Conservation (phyloP, 92 coral and sea anemone genomes). For the Palythoa grandiflora region DNA sequence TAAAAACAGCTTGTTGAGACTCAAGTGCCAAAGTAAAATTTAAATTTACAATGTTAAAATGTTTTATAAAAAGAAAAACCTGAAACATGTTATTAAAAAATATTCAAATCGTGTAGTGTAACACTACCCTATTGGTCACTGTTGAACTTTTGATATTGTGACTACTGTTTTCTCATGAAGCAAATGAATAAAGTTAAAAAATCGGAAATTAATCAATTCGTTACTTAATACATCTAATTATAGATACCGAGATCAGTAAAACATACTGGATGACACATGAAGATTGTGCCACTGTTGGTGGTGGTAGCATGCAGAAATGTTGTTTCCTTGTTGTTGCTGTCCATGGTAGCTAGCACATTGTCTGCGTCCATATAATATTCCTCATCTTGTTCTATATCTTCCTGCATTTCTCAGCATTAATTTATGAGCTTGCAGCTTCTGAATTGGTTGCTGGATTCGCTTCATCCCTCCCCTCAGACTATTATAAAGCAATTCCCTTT, state of each 20-base stretch:
- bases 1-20: too few species aligned
- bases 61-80: too few species aligned
- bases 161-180: not conserved
- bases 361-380: not conserved
- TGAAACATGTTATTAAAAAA: too few species aligned
- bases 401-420: not conserved
- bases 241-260: not conserved
- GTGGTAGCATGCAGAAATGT: constrained; percentile 9
- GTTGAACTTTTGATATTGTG: not conserved
- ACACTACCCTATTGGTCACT: too few species aligned
- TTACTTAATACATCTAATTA: not conserved
- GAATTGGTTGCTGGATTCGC: constrained; percentile 12
- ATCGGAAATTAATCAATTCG: not conserved
- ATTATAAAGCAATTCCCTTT: not conserved
- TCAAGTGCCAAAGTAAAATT: too few species aligned
- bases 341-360: not conserved
- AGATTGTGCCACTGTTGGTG: not conserved
- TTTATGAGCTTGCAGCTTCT: constrained; percentile 18
- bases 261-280: not conserved
- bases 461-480: constrained; percentile 11
- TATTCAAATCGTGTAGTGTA: too few species aligned
- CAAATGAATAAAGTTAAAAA: not conserved
- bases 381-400: not conserved
- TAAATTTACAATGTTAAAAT: too few species aligned
- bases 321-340: constrained; percentile 1